A percentile compares a stretch with the other conserved stretches of the same genome.
Conservation (phyloP, 2,113 vertebrate genomes). For the Phoenicopterus ruber region DNA sequence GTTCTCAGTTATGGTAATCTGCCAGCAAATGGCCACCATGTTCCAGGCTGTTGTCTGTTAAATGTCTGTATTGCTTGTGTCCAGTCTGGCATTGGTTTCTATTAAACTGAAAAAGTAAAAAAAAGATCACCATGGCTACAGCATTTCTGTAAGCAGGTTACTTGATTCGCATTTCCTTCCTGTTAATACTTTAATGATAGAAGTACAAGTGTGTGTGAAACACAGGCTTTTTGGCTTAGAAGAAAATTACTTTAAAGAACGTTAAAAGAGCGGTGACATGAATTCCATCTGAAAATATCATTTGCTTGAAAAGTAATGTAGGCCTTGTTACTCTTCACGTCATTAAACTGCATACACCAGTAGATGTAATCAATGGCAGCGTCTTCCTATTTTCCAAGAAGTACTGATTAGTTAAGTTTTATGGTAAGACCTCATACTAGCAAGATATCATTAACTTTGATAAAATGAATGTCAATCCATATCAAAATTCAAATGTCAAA, state of each 20-base stretch:
- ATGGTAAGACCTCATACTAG: background rate
- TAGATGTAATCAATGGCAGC: background rate
- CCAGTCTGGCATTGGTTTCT: background rate
- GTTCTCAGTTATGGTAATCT: background rate
- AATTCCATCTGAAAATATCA: background rate
- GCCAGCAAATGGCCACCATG: background rate
- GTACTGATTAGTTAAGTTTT: background rate
- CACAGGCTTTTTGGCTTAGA: rapidly evolving
- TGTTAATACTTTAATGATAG: background rate
- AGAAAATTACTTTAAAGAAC: background rate
- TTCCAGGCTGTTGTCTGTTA: background rate
- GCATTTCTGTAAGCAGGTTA: background rate
- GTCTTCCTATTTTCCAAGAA: background rate
- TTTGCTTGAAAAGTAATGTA: background rate
- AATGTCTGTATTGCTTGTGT: background rate
- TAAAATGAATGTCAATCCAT: background rate
- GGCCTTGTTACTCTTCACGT: background rate
- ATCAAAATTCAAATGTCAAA: background rate
- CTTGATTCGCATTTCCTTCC: background rate
- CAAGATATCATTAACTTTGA: background rate
- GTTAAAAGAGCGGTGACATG: background rate
- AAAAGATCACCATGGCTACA: background rate
- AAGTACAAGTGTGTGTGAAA: background rate
- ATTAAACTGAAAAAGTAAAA: background rate
- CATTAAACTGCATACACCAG: background rate